Conservation (phyloP, 1,140 invertebrate species). For the Eurytemora carolleeae region DNA sequence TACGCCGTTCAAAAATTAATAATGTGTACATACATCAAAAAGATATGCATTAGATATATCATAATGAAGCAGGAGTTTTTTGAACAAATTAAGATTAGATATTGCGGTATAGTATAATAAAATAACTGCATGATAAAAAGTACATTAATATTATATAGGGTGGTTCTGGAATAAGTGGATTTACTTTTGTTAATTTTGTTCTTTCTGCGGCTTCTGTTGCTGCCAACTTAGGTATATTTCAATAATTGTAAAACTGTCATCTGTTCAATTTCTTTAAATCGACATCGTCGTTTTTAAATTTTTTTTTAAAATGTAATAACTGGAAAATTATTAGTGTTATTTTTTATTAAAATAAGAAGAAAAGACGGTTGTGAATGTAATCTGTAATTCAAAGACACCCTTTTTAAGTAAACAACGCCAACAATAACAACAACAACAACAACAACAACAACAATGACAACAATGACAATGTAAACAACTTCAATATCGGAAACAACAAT, state of each 20-base stretch:
- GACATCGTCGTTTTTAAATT: not conserved
- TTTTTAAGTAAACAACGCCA: not conserved
- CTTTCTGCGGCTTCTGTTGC: not conserved
- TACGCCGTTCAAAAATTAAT: too few relatives aligned
- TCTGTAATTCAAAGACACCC: not conserved
- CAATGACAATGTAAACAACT: not conserved
- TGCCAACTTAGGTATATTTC: not conserved
- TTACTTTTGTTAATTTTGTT: conserved; percentile 2
- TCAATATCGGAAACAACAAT: conserved; percentile 7
- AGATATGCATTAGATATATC: too few relatives aligned
- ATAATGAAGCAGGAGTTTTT: too few relatives aligned
- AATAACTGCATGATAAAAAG: too few relatives aligned
- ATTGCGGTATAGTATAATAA: too few relatives aligned
- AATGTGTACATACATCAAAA: too few relatives aligned
- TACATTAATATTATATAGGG: too few relatives aligned
- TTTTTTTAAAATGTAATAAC: not conserved
- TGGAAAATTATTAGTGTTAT: not conserved
- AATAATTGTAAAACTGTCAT: not conserved
- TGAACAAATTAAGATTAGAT: too few relatives aligned
- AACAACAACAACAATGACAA: conserved; percentile 5
- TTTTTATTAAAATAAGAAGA: not conserved
- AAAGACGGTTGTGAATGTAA: not conserved
- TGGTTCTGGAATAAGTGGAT: not conserved
- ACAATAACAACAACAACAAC: conserved; percentile 2
- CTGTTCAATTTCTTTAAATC: not conserved